phyloP scores from a whole-genome alignment of 2,113 vertebrate genomes.

The Pterophyllum scalare region DNA sequence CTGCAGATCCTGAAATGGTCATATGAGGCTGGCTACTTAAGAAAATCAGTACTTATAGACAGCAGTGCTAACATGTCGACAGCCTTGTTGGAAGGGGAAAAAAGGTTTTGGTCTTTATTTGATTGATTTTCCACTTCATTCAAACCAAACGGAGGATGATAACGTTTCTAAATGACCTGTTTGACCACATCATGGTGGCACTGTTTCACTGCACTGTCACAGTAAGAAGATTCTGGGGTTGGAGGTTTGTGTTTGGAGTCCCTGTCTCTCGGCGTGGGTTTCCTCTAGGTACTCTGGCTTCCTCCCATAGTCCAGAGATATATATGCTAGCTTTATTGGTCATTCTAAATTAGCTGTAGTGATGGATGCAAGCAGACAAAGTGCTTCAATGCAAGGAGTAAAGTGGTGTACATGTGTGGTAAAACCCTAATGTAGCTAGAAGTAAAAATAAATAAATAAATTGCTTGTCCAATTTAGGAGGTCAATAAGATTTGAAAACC shows the following conservation, averaged over 20 bases:
- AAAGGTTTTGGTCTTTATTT: neutral
- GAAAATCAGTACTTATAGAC: neutral
- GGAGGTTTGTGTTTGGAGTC: neutral
- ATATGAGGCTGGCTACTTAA: neutral
- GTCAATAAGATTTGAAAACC: neutral
- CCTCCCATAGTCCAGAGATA: neutral
- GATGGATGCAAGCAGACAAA: neutral
- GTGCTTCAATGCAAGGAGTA: neutral
- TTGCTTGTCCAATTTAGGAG: neutral
- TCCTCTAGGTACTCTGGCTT: neutral
- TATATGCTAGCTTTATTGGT: neutral
- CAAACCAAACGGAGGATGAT: neutral
- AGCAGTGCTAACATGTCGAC: neutral
- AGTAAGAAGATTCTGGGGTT: neutral
- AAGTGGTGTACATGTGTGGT: neutral
- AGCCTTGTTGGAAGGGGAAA: neutral
- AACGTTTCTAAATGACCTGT: no score
- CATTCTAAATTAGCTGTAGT: neutral
- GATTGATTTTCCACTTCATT: neutral
- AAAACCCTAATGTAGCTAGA: no score
- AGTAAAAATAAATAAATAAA: no score
- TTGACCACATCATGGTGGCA: neutral
- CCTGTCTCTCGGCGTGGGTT: no score
- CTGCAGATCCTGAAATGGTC: neutral
- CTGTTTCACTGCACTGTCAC: neutral